Evolutionary conservation across 2,113 vertebrate genomes (phyloP), one percentile per base, ranked within the genome.

Genomic region (Eurystomus gularis): DNA sequence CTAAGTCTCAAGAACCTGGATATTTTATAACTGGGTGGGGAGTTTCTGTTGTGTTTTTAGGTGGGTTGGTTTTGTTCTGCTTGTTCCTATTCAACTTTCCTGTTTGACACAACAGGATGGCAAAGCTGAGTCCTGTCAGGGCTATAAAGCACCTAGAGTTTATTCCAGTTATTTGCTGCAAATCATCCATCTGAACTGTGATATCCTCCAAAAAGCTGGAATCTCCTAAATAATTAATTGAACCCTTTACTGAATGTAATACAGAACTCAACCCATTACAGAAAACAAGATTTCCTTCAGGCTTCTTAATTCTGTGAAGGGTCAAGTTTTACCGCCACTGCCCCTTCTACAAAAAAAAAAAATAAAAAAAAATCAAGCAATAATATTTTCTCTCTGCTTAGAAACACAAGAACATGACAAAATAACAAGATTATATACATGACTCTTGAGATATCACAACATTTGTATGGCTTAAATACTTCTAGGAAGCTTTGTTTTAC

Each of bases 401-500:
- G 3, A 42, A 51, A 78, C 2, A 3, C 42, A 55, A 84, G 10
- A 69, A 65, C 25, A 54, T 14, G 13, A 68, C 35, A 88, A 70
- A 66, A 37, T 25, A 78, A 25, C 46, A 86, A 57, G 12, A 77
- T 69, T 9, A 33, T 15, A 54, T 60, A 70, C 7, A 42, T 4
- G 23, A 73, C 16, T 60, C 31, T 37, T 31, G 7, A 91, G 15
- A 58, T 52, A 88, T 4, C 40, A 40, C 42, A 62, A 8, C 39
- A 69, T 46, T 52, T 80, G 19, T 19, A 80, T 8, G 13, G 18
- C 25, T 80, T 65, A 64, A 66, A 37, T n/a, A 60, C 31, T 79
- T 44, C 23, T 44, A 84, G 6, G 16, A 29, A 44, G 12, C 82
- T 90, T 75, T 25, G 11, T 14, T 49, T 94, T 91, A 97, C 99